Conservation (phyloP, 1,140 invertebrate genomes). For the Manduca sexta region DNA sequence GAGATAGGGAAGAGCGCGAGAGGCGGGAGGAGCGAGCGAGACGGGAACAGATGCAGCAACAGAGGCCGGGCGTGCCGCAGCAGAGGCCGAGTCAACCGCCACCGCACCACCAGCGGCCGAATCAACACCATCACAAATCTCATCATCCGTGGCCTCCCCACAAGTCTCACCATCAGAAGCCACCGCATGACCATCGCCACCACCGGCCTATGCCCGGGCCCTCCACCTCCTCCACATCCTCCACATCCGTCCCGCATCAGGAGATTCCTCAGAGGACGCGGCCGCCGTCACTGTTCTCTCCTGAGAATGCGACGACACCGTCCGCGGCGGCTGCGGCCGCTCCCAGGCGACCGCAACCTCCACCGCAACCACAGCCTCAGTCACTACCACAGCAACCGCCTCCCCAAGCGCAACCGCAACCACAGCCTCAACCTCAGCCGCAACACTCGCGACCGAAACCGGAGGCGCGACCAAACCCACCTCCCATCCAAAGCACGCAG, state of each 20-base stretch:
- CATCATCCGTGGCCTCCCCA: slow-evolving; percentile 47
- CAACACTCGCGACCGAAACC: slow-evolving; percentile 20
- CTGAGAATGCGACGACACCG: slow-evolving; percentile 51
- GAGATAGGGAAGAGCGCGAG: slow-evolving; percentile 60
- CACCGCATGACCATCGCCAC: slow-evolving; percentile 41
- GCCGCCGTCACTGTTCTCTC: slow-evolving; percentile 57
- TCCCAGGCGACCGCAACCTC: slow-evolving; percentile 31
- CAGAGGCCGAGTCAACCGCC: slow-evolving; percentile 24
- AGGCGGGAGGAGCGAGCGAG: slow-evolving; percentile 45
- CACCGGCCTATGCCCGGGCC: slow-evolving; percentile 18
- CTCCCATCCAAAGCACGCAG: slow-evolving; percentile 8
- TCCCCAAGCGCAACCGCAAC: slow-evolving; percentile 7
- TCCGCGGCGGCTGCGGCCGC: slow-evolving; percentile 36
- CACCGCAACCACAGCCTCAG: slow-evolving; percentile 13
- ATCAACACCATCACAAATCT: slow-evolving; percentile 40
- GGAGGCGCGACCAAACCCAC: slow-evolving; percentile 15
- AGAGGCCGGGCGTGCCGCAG: slow-evolving; percentile 16
- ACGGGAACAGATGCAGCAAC: slow-evolving; percentile 32
- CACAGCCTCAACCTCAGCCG: slow-evolving; percentile 1
- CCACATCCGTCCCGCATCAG: slow-evolving; percentile 18
- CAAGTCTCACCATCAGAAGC: slow-evolving; percentile 51
- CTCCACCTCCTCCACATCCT: slow-evolving; percentile 8
- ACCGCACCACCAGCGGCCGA: slow-evolving; percentile 36
- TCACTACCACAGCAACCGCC: slow-evolving; percentile 5
- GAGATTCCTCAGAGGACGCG: slow-evolving; percentile 45